phyloP scores from a whole-genome alignment of 2,113 vertebrate species.

The Xenopus laevis region DNA sequence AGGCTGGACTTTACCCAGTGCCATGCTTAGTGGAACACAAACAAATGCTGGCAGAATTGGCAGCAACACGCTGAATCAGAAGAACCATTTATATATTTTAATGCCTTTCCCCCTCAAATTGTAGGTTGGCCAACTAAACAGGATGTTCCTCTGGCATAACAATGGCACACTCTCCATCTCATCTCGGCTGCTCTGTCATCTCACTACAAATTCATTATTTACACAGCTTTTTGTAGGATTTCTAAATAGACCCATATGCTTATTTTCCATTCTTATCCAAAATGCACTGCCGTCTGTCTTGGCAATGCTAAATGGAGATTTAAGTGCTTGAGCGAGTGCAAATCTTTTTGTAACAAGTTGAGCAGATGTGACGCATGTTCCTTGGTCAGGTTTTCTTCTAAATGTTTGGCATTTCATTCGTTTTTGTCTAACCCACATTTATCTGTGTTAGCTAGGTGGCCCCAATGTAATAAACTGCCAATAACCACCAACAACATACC shows the following conservation, averaged over 20 bases:
- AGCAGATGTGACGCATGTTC: no score
- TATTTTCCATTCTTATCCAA: slow-evolving; percentile 1
- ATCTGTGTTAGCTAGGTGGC: no score
- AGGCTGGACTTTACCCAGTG: neutral
- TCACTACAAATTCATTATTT: slow-evolving; percentile 13
- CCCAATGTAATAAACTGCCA: no score
- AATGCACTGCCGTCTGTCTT: neutral
- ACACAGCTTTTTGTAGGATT: slow-evolving; percentile 4
- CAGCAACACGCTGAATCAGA: neutral
- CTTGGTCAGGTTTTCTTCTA: no score
- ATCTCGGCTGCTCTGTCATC: slow-evolving; percentile 2
- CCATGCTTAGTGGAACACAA: neutral
- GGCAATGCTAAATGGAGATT: neutral
- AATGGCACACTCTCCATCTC: slow-evolving; percentile 14
- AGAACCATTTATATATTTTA: slow-evolving; percentile 11
- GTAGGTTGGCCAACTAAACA: slow-evolving; percentile 6
- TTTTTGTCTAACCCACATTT: no score
- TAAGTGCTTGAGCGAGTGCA: neutral
- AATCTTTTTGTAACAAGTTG: no score
- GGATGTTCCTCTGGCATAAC: slow-evolving; percentile 16
- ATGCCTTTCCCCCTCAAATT: neutral
- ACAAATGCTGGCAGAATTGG: neutral
- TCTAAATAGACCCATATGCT: slow-evolving; percentile 20
- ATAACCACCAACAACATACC: no score
- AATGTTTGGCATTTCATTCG: no score